Base-by-base conservation (phyloP, 2,888 invertebrate species). In the Sialis fuliginosa region DNA sequence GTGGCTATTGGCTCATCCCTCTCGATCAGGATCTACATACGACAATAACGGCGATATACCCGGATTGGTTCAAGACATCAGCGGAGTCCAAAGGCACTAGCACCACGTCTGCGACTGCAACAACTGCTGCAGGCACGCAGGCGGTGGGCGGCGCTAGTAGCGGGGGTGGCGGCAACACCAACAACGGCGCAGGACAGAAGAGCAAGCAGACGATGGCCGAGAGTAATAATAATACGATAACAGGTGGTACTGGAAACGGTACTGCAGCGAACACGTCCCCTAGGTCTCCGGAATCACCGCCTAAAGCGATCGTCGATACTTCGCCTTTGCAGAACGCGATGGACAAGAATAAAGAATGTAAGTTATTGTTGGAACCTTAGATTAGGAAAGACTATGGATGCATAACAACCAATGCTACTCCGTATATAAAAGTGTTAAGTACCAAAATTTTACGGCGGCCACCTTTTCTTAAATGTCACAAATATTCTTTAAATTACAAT, bases 281-380 rank as follows among this genome's bases (percentile, higher is more conserved):
- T 62, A 68, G 75, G 59, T 68, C 70, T 59, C 69, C 71, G 56
- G 62, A 70, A 61, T 88, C 88, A 56, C 88, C 91, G 59, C 90
- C 90, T 56, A 88, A 89, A 68, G 87, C 88, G 62, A 79, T 88
- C 66, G 89, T 95, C 60, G 95, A 95, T 71, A 89, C 91, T 62
- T 88, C 89, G 60, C 93, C 93, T 44, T 75, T 95, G 58, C 87
- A 89, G 62, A 83, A 87, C 58, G 80, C 86, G 62, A 88, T 95
- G 81, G 91, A 92, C 67, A 90, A 89, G 67, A 95, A 95, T 68
- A 95, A 95, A 75, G 92, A 95, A 81, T 92, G 95, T 95, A 68
- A 88, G 91, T 81, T 60, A n/a, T n/a, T n/a, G n/a, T n/a, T n/a
- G n/a, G n/a, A n/a, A n/a, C n/a, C n/a, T n/a, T n/a, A n/a, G n/a